Base-by-base conservation (phyloP, 30 jellyfish, hydroid and myxozoan species). In the Nemopilema nomurai region DNA sequence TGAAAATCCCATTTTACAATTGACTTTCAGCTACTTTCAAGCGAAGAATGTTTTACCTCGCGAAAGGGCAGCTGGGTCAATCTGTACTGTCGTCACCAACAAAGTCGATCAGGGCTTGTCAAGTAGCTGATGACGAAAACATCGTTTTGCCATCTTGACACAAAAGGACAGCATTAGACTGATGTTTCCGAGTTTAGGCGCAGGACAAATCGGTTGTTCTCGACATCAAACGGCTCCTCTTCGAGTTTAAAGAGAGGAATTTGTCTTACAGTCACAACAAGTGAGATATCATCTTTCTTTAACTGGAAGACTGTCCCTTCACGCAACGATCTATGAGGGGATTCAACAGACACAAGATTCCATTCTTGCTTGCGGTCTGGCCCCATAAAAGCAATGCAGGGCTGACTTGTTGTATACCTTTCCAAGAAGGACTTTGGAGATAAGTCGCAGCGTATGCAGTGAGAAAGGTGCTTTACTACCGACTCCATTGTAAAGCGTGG, bases 161-260 rank as follows among this genome's bases (percentile, higher is more conserved):
- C 73, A 51, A 76, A 76, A 41, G 57, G 13, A 41, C 13, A 13
- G 13, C 13, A 13, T 41, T 75, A 93, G 41, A 93, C 99, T 1
- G 99, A 94, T 16, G 99, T 94, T 89, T 94, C 99, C 66, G 99
- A 94, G 62, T 89, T 94, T 71, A 94, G 71, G 29, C 99, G 96
- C 66, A 94, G 73, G 22, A 94, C 90, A 71, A 94, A 94, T 74
- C 79, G 85, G 85, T 89, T 89, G 67, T 71, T 76, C 49, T 94
- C 99, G 41, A 69, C 69, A 73, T 89, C 92, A 71, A 79, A 87
- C 16, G 92, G 91, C 19, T 89, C 94, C 67, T 94, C 99, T 52
- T 80, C 77, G 30, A 94, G 84, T 66, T 72, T 73, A 75, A 89
- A 94, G 9, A 82, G 78, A 21, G 99, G 99, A 64, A 90, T 85